These are phyloP conservation scores for Aldabrachelys gigantea DNA, from an alignment of 2,113 vertebrate genomes.

Conservation along the genomic window DNA sequence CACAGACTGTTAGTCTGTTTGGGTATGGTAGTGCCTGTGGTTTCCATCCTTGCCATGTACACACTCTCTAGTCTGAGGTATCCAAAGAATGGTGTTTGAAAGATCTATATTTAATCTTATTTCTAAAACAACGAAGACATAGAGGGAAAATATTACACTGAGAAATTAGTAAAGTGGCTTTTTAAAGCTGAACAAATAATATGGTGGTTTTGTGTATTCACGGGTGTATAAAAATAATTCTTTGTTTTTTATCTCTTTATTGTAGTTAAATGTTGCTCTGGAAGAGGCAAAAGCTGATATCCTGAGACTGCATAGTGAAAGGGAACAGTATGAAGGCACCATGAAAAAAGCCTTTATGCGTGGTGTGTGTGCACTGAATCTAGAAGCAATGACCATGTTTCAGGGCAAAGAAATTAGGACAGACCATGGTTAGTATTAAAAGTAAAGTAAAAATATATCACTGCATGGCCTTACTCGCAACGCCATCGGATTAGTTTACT, in stretches of 20 bases:
- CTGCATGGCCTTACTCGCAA: background rate
- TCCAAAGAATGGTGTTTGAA: background rate
- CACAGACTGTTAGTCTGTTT: background rate
- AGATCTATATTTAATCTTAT: background rate
- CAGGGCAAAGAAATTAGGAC: constrained; percentile 78
- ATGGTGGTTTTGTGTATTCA: background rate
- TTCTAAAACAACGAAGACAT: background rate
- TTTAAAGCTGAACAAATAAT: background rate
- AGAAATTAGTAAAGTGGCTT: background rate
- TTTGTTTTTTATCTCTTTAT: constrained; percentile 17
- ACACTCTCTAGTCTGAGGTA: background rate
- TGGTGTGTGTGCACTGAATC: constrained; percentile 94
- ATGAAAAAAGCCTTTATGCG: constrained; percentile 99
- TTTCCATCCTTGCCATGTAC: background rate
- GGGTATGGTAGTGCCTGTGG: background rate
- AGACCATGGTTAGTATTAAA: constrained; percentile 78
- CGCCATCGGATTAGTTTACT: rapidly evolving
- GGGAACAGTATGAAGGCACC: constrained; percentile 89
- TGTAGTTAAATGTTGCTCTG: constrained; percentile 77
- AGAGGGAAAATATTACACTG: background rate
- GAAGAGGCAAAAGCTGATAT: constrained; percentile 87
- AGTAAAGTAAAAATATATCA: background rate
- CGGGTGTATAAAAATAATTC: background rate
- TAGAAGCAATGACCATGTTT: constrained; percentile 96
- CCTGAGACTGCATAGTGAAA: constrained; percentile 85